These are phyloP conservation scores for Leptinotarsa texana DNA, from an alignment of 1,140 invertebrate genomes.

Conservation along the genomic window DNA sequence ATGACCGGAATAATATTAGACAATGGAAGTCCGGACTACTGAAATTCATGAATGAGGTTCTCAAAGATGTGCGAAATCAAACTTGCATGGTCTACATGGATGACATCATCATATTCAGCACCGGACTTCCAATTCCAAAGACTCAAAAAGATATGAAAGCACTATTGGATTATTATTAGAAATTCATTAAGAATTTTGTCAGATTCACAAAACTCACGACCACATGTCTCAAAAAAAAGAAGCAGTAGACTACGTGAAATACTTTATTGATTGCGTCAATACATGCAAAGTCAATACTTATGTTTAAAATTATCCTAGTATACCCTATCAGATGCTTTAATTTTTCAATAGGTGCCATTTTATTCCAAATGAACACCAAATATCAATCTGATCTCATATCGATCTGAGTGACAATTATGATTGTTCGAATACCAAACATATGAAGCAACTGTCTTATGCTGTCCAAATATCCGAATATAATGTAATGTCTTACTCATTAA, in stretches of 20 bases:
- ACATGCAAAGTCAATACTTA: too few relatives aligned
- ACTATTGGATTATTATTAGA: background rate
- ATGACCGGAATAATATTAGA: too few relatives aligned
- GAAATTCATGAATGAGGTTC: too few relatives aligned
- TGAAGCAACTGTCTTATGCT: too few relatives aligned
- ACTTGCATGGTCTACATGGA: too few relatives aligned
- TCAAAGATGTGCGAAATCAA: slow-evolving; percentile 11
- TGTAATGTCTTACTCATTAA: too few relatives aligned
- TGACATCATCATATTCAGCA: too few relatives aligned
- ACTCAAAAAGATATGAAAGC: slow-evolving; percentile 37
- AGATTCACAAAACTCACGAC: background rate
- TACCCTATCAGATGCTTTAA: background rate
- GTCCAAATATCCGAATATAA: too few relatives aligned
- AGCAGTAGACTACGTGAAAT: background rate
- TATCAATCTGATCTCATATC: background rate
- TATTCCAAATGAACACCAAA: background rate
- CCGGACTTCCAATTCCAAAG: slow-evolving; percentile 4
- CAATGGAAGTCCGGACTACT: too few relatives aligned
- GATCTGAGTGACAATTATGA: too few relatives aligned
- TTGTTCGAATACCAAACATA: too few relatives aligned
- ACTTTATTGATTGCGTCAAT: background rate
- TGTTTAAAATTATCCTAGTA: too few relatives aligned
- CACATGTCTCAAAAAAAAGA: background rate
- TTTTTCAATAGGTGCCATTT: background rate
- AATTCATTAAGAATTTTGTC: background rate